Conservation (phyloP, 37 sponge, comb jelly and placozoan species). For the Ianthella basta region DNA sequence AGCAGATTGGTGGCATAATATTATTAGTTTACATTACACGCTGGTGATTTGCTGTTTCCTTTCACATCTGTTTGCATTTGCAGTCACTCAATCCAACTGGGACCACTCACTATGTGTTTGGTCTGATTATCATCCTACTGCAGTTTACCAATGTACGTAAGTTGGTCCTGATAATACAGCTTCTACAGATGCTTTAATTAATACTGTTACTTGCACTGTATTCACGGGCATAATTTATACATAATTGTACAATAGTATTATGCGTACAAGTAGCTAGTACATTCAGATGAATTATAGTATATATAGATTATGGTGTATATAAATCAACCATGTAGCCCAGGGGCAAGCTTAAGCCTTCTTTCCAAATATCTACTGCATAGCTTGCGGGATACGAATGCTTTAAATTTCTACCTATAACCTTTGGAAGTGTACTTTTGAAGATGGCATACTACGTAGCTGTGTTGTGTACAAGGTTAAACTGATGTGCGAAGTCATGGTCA, state of each 20-base stretch:
- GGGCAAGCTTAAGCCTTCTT: no score
- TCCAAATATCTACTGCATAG: no score
- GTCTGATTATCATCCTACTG: slow-evolving; percentile 55
- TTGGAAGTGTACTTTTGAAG: no score
- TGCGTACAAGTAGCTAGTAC: neutral
- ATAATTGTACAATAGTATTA: neutral
- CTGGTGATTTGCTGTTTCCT: no score
- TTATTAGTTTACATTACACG: no score
- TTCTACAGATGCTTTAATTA: neutral
- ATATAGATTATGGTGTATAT: neutral
- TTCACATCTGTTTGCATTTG: neutral
- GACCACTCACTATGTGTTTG: slow-evolving; percentile 58
- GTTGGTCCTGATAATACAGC: neutral
- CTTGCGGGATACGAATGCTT: no score
- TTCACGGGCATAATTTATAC: neutral
- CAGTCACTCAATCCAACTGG: slow-evolving; percentile 27
- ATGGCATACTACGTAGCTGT: no score
- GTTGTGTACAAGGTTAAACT: no score
- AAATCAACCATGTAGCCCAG: no score
- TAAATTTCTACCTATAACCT: no score
- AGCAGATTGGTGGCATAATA: no score
- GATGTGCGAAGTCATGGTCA: no score
- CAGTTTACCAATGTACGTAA: slow-evolving; percentile 72
- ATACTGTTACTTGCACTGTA: neutral
- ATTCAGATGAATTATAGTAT: neutral